Base-by-base conservation (phyloP, 2,113 vertebrate species). In the Cebus imitator region DNA sequence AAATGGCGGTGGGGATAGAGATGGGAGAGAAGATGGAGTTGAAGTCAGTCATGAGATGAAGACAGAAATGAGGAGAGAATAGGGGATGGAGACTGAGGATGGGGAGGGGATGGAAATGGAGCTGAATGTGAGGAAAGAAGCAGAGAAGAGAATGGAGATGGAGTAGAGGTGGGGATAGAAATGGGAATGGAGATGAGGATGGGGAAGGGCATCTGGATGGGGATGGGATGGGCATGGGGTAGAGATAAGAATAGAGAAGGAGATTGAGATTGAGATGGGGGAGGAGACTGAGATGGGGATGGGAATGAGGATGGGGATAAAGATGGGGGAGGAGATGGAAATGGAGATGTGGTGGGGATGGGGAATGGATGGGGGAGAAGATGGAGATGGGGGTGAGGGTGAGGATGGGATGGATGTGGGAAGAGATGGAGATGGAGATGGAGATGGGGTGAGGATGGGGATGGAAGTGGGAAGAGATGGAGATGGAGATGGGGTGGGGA, bases 321-420 rank as follows among this genome's bases (percentile, higher is more conserved):
- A 11, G 13, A 3, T 40, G 35, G 18, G 17, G 18, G 48, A 3
- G 35, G 8, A 30, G 45, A 32, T 35, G 45, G 17, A 27, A 3
- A 18, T 21, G 9, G 58, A 37, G 25, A 32, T 6, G 3, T 5
- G 11, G 25, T 45, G 16, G 4, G 40, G 27, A 0, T 40, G 12
- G 8, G 20, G 13, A 52, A 1, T 14, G 45, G 5, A 16, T 35
- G 32, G 20, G 9, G 37, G 3, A 5, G 3, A 8, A 5, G 6
- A 5, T 48, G 40, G 20, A 40, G 32, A 4, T 72, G n/a, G 0
- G 11, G 10, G 35, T 23, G 2, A 40, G 4, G 0, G 1, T 16
- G 40, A 32, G 58, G 14, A 32, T 61, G 25, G 25, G 25, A 61
- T 27, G 11, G 23, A 61, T 25, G 1, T 3, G 25, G 58, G 11